Percentiles rank a stretch among this genome's conserved stretches.
These are phyloP conservation scores for Drosophila parthenogenetica DNA, from an alignment of 2,888 invertebrate genomes.

Conservation along the genomic window DNA sequence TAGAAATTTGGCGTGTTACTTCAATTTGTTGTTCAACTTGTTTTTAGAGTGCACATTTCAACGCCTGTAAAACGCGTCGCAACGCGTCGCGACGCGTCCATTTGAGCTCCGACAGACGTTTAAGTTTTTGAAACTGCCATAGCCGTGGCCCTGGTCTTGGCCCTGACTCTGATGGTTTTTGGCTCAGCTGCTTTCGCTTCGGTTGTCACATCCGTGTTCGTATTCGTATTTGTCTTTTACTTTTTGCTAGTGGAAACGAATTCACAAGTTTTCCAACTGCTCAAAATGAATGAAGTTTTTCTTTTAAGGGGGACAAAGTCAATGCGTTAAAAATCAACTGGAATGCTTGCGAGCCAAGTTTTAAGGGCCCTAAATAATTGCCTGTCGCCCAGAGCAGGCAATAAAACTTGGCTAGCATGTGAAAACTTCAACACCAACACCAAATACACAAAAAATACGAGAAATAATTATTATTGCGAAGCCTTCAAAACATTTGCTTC, in stretches of 20 bases:
- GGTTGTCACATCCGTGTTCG: slow-evolving; percentile 16
- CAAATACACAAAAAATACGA: slow-evolving; percentile 10
- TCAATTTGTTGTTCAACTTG: slow-evolving; percentile 22
- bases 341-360: slow-evolving; percentile 38
- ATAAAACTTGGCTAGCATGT: slow-evolving; percentile 35
- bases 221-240: slow-evolving; percentile 4
- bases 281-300: slow-evolving; percentile 28
- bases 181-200: slow-evolving; percentile 7
- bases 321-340: slow-evolving; percentile 15
- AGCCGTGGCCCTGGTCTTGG: background rate
- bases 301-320: background rate
- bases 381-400: slow-evolving; percentile 23
- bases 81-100: background rate
- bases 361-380: slow-evolving; percentile 38
- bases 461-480: slow-evolving; percentile 49
- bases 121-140: slow-evolving; percentile 29
- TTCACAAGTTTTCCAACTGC: slow-evolving; percentile 47
- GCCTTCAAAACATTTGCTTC: slow-evolving; percentile 23
- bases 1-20: slow-evolving; percentile 8
- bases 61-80: slow-evolving; percentile 9
- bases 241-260: slow-evolving; percentile 26
- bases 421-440: slow-evolving; percentile 19
- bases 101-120: slow-evolving; percentile 17
- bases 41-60: slow-evolving; percentile 16
- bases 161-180: background rate